Conservation (phyloP, 2,797 vertebrate genomes). For the Hapalemur alaotrensis region DNA sequence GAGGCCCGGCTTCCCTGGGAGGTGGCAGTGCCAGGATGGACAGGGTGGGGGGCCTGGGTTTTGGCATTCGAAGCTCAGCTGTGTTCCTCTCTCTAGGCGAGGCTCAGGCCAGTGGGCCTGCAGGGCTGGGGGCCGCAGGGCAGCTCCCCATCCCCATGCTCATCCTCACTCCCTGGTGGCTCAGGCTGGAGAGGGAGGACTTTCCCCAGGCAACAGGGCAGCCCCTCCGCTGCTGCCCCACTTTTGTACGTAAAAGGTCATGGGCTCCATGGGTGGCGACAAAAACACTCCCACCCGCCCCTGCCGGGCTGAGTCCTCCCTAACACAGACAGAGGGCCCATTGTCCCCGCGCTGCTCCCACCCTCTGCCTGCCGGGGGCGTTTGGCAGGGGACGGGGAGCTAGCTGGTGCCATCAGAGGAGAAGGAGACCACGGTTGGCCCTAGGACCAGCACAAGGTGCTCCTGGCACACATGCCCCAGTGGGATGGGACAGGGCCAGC, state of each 20-base stretch:
- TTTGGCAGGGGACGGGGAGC: background rate
- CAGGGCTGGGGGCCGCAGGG: background rate
- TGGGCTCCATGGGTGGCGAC: conserved; percentile 48
- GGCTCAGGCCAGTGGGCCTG: background rate
- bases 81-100: background rate
- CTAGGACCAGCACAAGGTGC: background rate
- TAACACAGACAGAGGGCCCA: conserved; percentile 65
- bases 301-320: conserved; percentile 11
- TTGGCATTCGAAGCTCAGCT: background rate
- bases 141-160: background rate
- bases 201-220: conserved; percentile 43
- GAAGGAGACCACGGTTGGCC: conserved; percentile 3
- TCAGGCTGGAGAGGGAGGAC: background rate
- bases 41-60: background rate
- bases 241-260: conserved; percentile 72
- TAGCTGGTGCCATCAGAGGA: background rate
- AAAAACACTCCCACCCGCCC: conserved; percentile 57
- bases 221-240: background rate
- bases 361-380: background rate
- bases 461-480: background rate
- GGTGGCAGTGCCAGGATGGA: background rate
- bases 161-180: background rate
- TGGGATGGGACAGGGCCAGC: background rate
- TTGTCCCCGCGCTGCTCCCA: conserved; percentile 61
- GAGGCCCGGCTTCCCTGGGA: background rate